Conservation (phyloP, 2,888 invertebrate species). For the Gonocerus acuteangulatus region DNA sequence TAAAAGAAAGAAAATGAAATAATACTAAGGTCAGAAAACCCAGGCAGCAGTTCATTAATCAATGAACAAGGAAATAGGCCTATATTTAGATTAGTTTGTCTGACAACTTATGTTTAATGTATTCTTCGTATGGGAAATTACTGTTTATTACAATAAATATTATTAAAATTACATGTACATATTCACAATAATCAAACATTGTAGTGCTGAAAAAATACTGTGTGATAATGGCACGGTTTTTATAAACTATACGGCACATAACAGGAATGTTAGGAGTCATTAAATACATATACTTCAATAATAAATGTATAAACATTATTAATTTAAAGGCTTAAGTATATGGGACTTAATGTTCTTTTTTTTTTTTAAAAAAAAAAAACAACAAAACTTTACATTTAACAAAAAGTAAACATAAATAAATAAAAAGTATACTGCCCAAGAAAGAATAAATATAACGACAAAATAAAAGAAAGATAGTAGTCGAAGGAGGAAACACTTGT, state of each 20-base stretch:
- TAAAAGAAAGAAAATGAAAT: neutral
- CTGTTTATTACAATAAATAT: neutral
- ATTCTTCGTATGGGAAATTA: neutral
- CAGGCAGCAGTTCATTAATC: too few species aligned
- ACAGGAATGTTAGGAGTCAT: constrained; percentile 6
- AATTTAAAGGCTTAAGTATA: too few species aligned
- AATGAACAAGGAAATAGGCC: neutral
- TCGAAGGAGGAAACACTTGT: too few species aligned
- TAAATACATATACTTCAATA: neutral
- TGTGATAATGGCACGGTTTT: constrained; percentile 16
- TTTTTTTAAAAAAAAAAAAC: too few species aligned
- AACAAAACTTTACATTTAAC: too few species aligned
- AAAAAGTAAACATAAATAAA: too few species aligned
- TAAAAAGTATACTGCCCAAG: too few species aligned
- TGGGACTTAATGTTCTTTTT: too few species aligned
- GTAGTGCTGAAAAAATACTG: neutral
- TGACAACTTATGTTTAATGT: neutral
- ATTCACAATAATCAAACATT: neutral
- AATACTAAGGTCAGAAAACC: neutral
- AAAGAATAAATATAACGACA: too few species aligned
- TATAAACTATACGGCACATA: constrained; percentile 19
- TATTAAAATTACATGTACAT: neutral
- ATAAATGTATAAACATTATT: too few species aligned
- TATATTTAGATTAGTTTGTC: neutral
- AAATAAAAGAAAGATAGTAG: too few species aligned